Evolutionary conservation across 2,797 vertebrate species (phyloP).

Genomic region (Chlorospingus flavigularis): DNA sequence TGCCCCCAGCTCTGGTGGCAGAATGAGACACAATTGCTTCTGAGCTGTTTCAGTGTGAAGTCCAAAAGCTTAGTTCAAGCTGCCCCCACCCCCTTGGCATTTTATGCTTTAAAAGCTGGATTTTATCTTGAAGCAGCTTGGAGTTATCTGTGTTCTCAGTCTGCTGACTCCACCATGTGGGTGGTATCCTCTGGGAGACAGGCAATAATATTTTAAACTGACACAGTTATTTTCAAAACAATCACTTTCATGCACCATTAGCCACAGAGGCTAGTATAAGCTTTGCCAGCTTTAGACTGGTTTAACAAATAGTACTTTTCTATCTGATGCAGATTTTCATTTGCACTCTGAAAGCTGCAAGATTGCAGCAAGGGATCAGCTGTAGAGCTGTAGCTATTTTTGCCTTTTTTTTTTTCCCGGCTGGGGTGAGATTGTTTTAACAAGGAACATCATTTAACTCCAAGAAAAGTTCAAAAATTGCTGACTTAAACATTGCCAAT

Average conservation of each 20-base stretch:
- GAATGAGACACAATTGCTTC: not conserved
- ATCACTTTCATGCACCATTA: not conserved
- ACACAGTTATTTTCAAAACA: conserved; percentile 22
- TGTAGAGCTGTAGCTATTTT: not conserved
- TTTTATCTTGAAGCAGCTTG: conserved; percentile 11
- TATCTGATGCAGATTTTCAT: not conserved
- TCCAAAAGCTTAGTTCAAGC: not conserved
- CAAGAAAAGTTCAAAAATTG: not conserved
- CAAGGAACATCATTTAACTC: not conserved
- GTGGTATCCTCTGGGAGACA: conserved; percentile 25
- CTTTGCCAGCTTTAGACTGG: not conserved
- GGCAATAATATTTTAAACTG: not conserved
- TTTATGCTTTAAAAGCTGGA: not conserved
- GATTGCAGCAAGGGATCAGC: not conserved
- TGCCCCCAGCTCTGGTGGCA: not conserved
- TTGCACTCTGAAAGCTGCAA: not conserved
- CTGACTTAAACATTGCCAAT: not conserved
- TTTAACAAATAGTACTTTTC: not conserved
- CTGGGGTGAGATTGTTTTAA: not conserved
- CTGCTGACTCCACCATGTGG: conserved; percentile 20
- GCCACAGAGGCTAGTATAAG: not conserved
- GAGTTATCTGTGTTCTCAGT: not conserved
- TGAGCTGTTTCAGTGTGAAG: not conserved
- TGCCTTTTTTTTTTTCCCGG: accelerated
- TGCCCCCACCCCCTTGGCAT: not conserved